A percentile compares a stretch with the other conserved stretches of the same genome.
Conservation (phyloP, 30 jellyfish, hydroid and myxozoan species). For the Aurelia sp. region DNA sequence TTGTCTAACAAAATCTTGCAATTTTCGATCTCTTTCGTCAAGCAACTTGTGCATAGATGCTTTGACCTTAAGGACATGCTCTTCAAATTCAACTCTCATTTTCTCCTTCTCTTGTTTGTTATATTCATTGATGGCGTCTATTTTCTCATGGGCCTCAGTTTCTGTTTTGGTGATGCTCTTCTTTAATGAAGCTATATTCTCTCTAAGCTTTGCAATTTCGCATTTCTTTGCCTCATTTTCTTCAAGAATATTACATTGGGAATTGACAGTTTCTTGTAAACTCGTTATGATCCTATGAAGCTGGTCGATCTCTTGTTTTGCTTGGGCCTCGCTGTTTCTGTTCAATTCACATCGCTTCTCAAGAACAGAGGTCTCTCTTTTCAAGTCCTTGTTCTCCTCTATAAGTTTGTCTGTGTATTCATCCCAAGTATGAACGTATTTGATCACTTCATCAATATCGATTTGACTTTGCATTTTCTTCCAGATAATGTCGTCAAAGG, state of each 20-base stretch:
- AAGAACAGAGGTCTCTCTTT: conserved; percentile 23
- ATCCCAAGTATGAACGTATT: conserved; percentile 60
- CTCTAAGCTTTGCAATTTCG: conserved; percentile 28
- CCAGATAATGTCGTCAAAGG: too few relatives aligned
- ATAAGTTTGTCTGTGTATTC: conserved; percentile 39
- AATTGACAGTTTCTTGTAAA: conserved; percentile 50
- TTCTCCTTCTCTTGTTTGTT: conserved; percentile 7
- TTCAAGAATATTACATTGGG: conserved; percentile 32
- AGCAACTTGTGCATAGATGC: conserved; percentile 9
- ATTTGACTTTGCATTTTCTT: conserved; percentile 32
- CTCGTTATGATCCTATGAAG: conserved; percentile 39
- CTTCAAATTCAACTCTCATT: conserved; percentile 25
- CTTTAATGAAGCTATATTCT: not conserved
- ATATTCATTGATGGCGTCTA: conserved; percentile 42
- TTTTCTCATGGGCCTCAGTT: conserved; percentile 15
- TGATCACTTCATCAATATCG: conserved; percentile 53
- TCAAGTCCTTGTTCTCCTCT: conserved; percentile 50
- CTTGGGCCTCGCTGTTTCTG: conserved; percentile 57
- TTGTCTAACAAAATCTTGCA: conserved; percentile 8
- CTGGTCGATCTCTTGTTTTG: conserved; percentile 59
- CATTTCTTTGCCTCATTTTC: conserved; percentile 37
- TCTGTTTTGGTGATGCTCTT: not conserved
- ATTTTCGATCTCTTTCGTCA: conserved; percentile 12
- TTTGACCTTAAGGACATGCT: not conserved
- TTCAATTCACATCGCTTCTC: conserved; percentile 52